Percentiles rank a stretch among this genome's conserved stretches.
Conservation (phyloP, 2,113 vertebrate genomes). For the Poicephalus meyeri region DNA sequence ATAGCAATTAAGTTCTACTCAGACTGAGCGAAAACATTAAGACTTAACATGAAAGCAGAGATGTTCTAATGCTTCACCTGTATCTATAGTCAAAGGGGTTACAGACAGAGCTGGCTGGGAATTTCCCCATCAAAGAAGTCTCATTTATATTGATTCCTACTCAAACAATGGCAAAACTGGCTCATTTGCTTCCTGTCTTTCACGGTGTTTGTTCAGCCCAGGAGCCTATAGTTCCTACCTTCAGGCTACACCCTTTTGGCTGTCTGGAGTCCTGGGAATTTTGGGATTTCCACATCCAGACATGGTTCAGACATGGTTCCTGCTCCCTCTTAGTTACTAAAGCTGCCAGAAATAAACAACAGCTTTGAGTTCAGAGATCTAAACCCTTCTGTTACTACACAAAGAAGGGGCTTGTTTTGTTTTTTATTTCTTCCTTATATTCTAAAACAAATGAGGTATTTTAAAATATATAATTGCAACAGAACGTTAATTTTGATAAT, state of each 20-base stretch:
- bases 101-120: rapidly evolving
- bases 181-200: background rate
- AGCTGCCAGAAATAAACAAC: background rate
- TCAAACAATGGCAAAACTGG: background rate
- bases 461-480: background rate
- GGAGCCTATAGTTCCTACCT: background rate
- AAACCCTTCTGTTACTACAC: background rate
- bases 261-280: background rate
- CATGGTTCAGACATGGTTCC: background rate
- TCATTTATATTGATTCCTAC: background rate
- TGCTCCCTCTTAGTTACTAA: background rate
- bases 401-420: background rate
- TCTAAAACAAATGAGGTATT: background rate
- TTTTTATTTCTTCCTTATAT: background rate
- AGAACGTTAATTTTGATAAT: background rate
- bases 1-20: background rate
- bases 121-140: background rate
- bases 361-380: background rate
- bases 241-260: background rate
- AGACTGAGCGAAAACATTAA: background rate
- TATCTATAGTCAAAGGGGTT: no score
- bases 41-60: background rate
- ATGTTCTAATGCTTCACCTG: background rate
- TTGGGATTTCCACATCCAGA: background rate
- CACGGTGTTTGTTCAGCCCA: background rate